phyloP scores from a whole-genome alignment of 2,113 vertebrate genomes.

The Panthera tigris region DNA sequence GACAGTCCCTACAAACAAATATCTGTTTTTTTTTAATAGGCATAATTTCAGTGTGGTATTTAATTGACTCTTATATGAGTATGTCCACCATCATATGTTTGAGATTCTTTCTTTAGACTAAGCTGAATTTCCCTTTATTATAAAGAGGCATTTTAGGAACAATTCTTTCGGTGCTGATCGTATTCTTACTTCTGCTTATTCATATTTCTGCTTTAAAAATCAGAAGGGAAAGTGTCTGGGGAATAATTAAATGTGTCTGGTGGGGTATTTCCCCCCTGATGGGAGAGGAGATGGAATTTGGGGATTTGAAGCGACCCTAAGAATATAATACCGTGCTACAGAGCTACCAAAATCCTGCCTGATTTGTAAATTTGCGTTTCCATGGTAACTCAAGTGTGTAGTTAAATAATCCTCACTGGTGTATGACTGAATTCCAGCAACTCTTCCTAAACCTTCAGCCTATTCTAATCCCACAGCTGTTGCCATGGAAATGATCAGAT shows the following conservation, averaged over 20 bases:
- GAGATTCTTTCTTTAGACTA: neutral
- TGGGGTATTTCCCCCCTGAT: neutral
- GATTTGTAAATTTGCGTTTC: conserved; percentile 86
- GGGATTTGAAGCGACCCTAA: conserved; percentile 64
- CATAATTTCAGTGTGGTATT: neutral
- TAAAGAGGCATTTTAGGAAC: neutral
- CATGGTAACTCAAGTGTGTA: conserved; percentile 83
- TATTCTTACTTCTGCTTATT: neutral
- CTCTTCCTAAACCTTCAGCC: conserved; percentile 86
- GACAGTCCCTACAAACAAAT: neutral
- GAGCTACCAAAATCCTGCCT: conserved; percentile 77
- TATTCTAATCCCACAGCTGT: conserved; percentile 87
- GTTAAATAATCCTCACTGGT: conserved; percentile 86
- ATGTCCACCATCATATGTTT: neutral
- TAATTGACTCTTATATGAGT: neutral
- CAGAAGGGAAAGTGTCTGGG: neutral
- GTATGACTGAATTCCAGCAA: conserved; percentile 86
- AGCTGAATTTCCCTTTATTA: conserved; percentile 13
- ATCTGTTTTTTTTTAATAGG: neutral
- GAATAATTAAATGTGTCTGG: conserved; percentile 38
- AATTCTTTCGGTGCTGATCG: neutral
- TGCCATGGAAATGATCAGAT: conserved; percentile 91
- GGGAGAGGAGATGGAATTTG: conserved; percentile 33
- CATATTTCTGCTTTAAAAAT: conserved; percentile 11
- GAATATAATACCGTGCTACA: conserved; percentile 75